A percentile compares a stretch with the other conserved stretches of the same genome.
Conservation (phyloP, 53 echinoderm and acorn worm species). For the Crossaster papposus region DNA sequence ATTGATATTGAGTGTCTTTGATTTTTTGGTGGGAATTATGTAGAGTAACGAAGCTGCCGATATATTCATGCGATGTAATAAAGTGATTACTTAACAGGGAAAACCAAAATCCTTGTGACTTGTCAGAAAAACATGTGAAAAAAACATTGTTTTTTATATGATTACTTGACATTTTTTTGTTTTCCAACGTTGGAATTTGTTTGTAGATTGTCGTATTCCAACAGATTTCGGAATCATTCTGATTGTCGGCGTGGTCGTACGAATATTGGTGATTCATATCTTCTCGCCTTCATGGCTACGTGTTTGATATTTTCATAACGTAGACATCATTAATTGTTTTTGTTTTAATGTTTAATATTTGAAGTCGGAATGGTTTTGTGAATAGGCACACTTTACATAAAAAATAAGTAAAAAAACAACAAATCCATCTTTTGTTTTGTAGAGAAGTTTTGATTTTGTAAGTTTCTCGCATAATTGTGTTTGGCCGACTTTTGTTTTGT, state of each 20-base stretch:
- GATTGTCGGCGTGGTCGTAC: background rate
- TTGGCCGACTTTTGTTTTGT: background rate
- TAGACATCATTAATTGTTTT: too few relatives aligned
- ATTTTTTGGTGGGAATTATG: conserved; percentile 30
- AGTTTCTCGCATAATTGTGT: background rate
- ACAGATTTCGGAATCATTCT: background rate
- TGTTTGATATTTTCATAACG: too few relatives aligned
- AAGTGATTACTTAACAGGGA: background rate
- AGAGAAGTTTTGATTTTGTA: background rate
- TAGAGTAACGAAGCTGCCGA: conserved; percentile 34
- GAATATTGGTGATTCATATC: background rate
- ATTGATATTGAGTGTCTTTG: conserved; percentile 15
- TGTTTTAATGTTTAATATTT: background rate
- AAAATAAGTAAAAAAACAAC: too few relatives aligned
- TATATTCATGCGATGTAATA: background rate
- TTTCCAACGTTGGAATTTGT: background rate
- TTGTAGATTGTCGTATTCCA: background rate
- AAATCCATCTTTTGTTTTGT: background rate
- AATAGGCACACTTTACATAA: background rate
- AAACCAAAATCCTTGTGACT: background rate
- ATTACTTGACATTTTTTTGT: background rate
- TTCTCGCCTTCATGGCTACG: background rate
- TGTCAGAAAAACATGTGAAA: background rate
- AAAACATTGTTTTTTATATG: background rate
- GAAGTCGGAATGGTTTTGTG: background rate